These are phyloP conservation scores for Rynchops niger DNA, from an alignment of 2,113 vertebrate species.

Conservation along the genomic window DNA sequence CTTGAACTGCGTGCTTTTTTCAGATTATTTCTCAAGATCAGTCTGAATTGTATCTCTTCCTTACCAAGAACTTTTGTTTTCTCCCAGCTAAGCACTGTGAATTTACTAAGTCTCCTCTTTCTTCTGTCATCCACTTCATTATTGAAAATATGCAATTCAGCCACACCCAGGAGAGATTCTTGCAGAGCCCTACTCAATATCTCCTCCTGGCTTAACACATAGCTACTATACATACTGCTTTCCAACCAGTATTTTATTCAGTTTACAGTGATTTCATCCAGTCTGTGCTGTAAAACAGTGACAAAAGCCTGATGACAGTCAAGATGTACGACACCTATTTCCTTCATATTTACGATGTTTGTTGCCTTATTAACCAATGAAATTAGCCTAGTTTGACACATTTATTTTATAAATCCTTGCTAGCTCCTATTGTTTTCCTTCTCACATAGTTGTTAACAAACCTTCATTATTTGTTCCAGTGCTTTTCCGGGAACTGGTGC, in stretches of 20 bases:
- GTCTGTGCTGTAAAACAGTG: background rate
- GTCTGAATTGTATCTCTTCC: background rate
- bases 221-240: background rate
- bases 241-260: background rate
- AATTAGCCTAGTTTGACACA: background rate
- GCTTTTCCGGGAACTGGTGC: background rate
- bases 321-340: background rate
- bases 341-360: background rate
- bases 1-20: background rate
- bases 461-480: background rate
- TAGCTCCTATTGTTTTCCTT: background rate
- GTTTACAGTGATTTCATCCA: background rate
- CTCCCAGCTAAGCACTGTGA: background rate
- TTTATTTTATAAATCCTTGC: background rate
- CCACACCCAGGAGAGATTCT: background rate
- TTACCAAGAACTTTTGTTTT: background rate
- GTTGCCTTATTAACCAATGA: background rate
- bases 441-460: background rate
- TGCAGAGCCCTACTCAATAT: background rate
- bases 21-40: background rate
- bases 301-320: background rate
- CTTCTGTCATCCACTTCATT: background rate
- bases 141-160: background rate
- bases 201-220: background rate
- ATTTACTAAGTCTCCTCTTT: background rate